phyloP scores from a whole-genome alignment of 2,797 vertebrate species.

The Anas bernieri region DNA sequence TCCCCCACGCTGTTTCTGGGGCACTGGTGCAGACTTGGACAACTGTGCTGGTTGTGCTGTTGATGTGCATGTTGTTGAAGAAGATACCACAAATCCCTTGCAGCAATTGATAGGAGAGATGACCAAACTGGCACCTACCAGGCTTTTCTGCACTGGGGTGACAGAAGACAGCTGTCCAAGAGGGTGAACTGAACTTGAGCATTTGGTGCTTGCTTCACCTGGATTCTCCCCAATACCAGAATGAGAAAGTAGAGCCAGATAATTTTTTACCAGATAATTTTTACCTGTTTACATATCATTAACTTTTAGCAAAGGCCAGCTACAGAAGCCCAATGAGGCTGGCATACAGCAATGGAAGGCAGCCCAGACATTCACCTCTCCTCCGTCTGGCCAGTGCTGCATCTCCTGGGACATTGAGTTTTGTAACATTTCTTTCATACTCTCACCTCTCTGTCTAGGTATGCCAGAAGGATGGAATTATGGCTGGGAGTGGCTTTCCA shows the following conservation, averaged over 20 bases:
- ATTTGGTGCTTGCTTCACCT: background rate
- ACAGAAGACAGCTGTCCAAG: background rate
- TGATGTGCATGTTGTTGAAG: background rate
- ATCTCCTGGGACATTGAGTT: background rate
- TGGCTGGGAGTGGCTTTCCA: background rate
- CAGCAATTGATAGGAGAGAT: background rate
- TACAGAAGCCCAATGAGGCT: background rate
- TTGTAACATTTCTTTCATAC: background rate
- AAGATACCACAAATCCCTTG: background rate
- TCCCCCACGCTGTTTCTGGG: background rate
- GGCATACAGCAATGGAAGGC: background rate
- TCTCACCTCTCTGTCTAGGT: background rate
- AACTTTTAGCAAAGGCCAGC: background rate
- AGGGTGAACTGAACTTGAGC: background rate
- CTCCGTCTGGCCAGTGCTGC: background rate
- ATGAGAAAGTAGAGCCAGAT: background rate
- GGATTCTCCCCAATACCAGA: background rate
- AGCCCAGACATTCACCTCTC: background rate
- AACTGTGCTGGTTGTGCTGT: background rate
- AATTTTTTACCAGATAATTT: too few relatives aligned
- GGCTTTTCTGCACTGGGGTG: background rate
- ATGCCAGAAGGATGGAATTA: background rate
- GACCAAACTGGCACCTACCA: background rate
- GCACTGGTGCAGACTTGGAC: background rate
- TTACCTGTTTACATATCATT: background rate